Percentiles rank a stretch among this genome's conserved stretches.
Evolutionary conservation across 2,113 vertebrate genomes (phyloP).

Genomic region (Nycticorax nycticorax): DNA sequence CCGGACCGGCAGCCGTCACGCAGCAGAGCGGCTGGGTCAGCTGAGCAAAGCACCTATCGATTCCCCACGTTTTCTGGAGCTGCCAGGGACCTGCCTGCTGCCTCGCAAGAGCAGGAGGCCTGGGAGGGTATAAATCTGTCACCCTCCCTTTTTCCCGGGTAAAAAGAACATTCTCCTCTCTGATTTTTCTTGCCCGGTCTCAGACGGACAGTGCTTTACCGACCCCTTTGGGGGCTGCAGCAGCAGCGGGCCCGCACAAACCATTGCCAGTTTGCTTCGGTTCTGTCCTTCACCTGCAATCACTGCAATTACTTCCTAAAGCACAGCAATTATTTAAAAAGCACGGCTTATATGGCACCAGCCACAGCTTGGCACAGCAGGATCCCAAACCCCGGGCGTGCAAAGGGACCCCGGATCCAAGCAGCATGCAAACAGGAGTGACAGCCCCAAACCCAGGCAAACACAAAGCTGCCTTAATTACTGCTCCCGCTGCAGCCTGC

Average conservation of each 20-base stretch:
- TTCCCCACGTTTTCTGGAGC: not conserved
- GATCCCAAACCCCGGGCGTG: not conserved
- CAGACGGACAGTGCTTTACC: fast-evolving
- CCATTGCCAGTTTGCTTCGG: not conserved
- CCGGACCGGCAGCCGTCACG: fast-evolving
- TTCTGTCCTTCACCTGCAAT: not conserved
- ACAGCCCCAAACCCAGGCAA: not conserved
- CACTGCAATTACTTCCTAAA: not conserved
- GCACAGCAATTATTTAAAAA: not conserved
- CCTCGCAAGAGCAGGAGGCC: not conserved
- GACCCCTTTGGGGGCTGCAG: fast-evolving
- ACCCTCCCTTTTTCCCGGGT: not conserved
- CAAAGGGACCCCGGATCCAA: not conserved
- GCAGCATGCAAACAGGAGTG: not conserved
- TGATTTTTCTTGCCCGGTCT: not conserved
- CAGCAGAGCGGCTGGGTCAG: not conserved
- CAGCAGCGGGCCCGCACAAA: not conserved
- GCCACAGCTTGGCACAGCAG: not conserved
- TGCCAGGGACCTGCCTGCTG: not conserved
- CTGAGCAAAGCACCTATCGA: fast-evolving
- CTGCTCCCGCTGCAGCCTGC: not conserved
- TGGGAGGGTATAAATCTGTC: not conserved
- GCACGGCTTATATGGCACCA: not conserved
- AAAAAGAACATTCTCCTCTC: not conserved
- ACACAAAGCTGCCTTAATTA: constrained; percentile 12